These are phyloP conservation scores for Torymus texanus DNA, from an alignment of 2,888 invertebrate genomes.

Conservation along the genomic window DNA sequence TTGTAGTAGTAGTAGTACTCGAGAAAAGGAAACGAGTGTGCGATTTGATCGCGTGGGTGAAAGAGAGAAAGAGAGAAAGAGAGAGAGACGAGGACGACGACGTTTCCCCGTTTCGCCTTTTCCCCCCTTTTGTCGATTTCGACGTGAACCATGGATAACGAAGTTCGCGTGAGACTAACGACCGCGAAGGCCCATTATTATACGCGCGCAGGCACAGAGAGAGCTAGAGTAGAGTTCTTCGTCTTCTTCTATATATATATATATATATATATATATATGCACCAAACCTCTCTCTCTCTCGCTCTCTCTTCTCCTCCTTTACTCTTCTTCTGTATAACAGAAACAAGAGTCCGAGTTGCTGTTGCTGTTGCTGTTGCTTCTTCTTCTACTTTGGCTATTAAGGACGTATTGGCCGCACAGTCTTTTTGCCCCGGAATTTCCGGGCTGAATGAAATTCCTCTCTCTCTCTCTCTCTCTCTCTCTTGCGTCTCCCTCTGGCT, in stretches of 20 bases:
- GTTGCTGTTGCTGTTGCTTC: neutral
- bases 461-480: no score
- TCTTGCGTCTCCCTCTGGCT: no score
- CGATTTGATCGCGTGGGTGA: conserved; percentile 13
- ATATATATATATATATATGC: no score
- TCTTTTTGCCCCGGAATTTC: neutral
- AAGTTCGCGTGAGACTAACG: conserved; percentile 66
- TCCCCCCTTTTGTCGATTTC: conserved; percentile 59
- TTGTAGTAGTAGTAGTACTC: no score
- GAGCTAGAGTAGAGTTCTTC: neutral
- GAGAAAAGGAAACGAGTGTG: neutral
- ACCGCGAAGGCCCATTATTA: conserved; percentile 62
- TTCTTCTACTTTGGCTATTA: conserved; percentile 17
- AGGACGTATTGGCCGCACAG: no score
- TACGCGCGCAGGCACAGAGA: conserved; percentile 29
- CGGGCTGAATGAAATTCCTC: neutral
- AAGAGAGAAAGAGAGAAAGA: conserved; percentile 15
- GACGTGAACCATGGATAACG: conserved; percentile 58
- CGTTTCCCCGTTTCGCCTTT: conserved; percentile 53
- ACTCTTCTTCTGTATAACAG: no score
- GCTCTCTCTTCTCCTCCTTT: no score
- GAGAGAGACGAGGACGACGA: conserved; percentile 11
- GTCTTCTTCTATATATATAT: no score
- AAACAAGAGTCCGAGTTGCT: neutral
- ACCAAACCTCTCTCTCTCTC: no score